These are phyloP conservation scores for Ptychochromis oligacanthus DNA, from an alignment of 2,113 vertebrate genomes.

Conservation along the genomic window DNA sequence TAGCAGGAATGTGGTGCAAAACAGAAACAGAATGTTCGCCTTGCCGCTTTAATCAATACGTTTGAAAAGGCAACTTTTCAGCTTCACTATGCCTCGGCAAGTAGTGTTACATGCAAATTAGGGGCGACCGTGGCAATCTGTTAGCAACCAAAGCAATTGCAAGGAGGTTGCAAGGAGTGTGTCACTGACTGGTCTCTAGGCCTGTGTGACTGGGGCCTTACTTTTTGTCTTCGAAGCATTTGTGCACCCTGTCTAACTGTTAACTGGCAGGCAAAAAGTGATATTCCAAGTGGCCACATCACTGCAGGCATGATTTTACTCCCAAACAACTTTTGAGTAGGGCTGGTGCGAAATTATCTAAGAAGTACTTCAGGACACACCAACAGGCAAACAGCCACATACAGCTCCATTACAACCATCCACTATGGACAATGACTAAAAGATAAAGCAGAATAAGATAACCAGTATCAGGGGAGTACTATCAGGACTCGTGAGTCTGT, in stretches of 20 bases:
- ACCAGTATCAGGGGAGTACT: conserved; percentile 54
- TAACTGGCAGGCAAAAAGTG: conserved; percentile 31
- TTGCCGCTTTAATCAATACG: neutral
- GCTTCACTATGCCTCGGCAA: neutral
- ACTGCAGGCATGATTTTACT: neutral
- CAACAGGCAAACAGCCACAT: conserved; percentile 50
- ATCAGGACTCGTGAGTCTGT: conserved; percentile 31
- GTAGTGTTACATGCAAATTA: neutral
- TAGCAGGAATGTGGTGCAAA: no score
- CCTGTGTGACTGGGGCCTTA: neutral
- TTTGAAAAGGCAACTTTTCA: neutral
- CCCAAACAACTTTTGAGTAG: conserved; percentile 26
- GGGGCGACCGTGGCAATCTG: neutral
- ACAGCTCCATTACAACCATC: conserved; percentile 50
- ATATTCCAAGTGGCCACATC: conserved; percentile 20
- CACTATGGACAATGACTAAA: conserved; percentile 56
- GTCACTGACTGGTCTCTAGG: neutral
- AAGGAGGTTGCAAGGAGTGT: neutral
- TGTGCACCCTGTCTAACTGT: neutral
- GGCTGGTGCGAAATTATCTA: conserved; percentile 54
- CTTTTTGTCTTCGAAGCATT: conserved; percentile 1
- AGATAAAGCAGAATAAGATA: conserved; percentile 54
- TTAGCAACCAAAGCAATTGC: neutral
- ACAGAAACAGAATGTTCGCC: neutral
- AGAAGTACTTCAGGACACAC: conserved; percentile 48